Evolutionary conservation across 1,140 invertebrate genomes (phyloP).

Genomic region (Leptinotarsa defecta): DNA sequence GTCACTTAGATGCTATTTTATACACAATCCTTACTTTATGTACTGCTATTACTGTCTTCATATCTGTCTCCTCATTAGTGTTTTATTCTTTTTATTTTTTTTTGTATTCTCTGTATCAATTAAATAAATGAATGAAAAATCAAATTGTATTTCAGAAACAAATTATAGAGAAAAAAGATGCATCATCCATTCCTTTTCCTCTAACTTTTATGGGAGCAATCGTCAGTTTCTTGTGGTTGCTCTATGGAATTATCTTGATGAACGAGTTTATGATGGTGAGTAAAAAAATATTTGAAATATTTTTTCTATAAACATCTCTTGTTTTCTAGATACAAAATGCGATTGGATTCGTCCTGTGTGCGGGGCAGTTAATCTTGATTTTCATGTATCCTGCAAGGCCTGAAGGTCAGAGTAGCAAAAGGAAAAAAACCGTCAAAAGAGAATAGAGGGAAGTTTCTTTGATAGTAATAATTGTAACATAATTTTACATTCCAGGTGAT

Average conservation of each 20-base stretch:
- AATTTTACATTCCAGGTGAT: slow-evolving; percentile 32
- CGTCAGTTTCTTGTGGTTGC: slow-evolving; percentile 75
- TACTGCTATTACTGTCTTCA: no score
- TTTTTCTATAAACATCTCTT: slow-evolving; percentile 29
- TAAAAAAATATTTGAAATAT: slow-evolving; percentile 41
- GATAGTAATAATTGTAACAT: slow-evolving; percentile 18
- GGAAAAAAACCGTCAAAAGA: slow-evolving; percentile 30
- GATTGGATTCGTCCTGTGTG: slow-evolving; percentile 64
- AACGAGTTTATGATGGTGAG: slow-evolving; percentile 80
- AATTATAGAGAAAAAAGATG: slow-evolving; percentile 76
- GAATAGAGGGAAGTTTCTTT: slow-evolving; percentile 12
- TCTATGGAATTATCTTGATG: slow-evolving; percentile 78
- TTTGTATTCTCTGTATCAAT: no score
- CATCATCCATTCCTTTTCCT: slow-evolving; percentile 79
- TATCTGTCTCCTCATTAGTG: no score
- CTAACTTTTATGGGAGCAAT: slow-evolving; percentile 78
- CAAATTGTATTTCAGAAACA: slow-evolving; percentile 50
- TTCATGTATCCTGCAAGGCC: slow-evolving; percentile 28
- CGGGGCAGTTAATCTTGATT: slow-evolving; percentile 68
- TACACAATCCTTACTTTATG: no score
- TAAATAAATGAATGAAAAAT: no score
- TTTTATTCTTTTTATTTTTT: no score
- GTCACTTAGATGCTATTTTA: no score
- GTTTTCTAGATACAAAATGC: slow-evolving; percentile 71
- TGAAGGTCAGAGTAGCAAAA: slow-evolving; percentile 32